These are phyloP conservation scores for Anniella stebbinsi DNA, from an alignment of 2,797 vertebrate species.

Conservation along the genomic window DNA sequence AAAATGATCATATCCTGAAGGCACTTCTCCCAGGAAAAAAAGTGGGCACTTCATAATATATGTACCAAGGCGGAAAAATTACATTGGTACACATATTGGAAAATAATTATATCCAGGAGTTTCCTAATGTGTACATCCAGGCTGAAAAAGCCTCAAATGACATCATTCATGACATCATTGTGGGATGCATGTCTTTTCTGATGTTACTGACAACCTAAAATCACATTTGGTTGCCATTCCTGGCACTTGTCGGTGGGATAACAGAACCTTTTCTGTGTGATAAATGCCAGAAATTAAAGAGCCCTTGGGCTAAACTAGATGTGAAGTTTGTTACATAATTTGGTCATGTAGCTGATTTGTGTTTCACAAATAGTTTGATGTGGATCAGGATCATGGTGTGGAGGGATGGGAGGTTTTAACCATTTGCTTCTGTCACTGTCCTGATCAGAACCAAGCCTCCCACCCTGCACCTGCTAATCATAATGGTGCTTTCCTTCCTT, in stretches of 20 bases:
- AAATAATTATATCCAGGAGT: not conserved
- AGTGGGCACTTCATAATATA: not conserved
- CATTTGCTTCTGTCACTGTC: not conserved
- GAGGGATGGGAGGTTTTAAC: not conserved
- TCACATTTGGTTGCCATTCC: not conserved
- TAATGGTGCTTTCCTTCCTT: too few species aligned
- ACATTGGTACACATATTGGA: not conserved
- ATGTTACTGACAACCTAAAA: not conserved
- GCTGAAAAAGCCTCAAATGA: not conserved
- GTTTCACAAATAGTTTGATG: not conserved
- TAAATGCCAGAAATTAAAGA: not conserved
- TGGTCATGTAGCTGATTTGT: too few species aligned
- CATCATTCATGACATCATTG: not conserved
- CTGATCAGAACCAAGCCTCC: not conserved
- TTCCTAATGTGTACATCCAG: not conserved
- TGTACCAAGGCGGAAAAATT: not conserved
- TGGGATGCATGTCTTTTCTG: not conserved
- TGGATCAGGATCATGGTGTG: not conserved
- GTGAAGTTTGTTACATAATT: not conserved
- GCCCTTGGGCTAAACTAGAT: not conserved
- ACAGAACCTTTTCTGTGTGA: too few species aligned
- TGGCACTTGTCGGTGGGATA: too few species aligned
- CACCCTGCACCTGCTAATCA: not conserved
- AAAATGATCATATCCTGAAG: not conserved
- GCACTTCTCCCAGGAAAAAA: not conserved